Base-by-base conservation (phyloP, 2,797 vertebrate genomes). In the Gymnothorax reevesii region DNA sequence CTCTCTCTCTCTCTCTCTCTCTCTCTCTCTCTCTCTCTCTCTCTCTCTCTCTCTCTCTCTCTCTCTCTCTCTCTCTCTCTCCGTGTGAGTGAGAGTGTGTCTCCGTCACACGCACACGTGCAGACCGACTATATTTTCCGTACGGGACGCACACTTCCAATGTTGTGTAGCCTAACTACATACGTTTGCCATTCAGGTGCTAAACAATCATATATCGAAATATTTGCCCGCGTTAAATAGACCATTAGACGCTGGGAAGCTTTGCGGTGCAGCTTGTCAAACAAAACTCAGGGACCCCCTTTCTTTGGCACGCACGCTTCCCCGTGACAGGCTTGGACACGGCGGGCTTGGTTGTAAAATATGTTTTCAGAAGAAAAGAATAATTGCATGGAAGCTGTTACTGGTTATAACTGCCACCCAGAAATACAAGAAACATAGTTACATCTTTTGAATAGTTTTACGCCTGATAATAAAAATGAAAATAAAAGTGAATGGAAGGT, bases 251-350 rank as follows among this genome's bases (percentile, higher is more conserved):
- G 20, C 20, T 20, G 54, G 3, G 77, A 49, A 20, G 62, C 15
- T 73, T 83, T 85, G 83, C 52, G 66, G 82, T 42, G 79, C 17
- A 71, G 84, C 84, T 77, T 55, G 87, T 88, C 85, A 2, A 83
- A 88, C 87, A 59, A 75, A 84, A 77, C 83, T 79, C 25, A 0
- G 10, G 84, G 13, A 79, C 59, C 87, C 73, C 84, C 84, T 84
- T 57, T 54, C 33, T 42, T 10, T 12, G 27, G 49, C 71, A 84
- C 62, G 62, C 83, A 22, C 64, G 55, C 54, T 57, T 1, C 20
- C 25, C n/a, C 17, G 57, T 17, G 9, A 8, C 27, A 20, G 42
- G 15, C 42, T 54, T 17, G 33, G 8, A 12, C 22, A 52, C 22
- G 75, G 42, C 15, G 33, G 49, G 7, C 73, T 17, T 0, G 77